Evolutionary conservation across 2,113 vertebrate species (phyloP).

Genomic region (Coracopsis vasa): DNA sequence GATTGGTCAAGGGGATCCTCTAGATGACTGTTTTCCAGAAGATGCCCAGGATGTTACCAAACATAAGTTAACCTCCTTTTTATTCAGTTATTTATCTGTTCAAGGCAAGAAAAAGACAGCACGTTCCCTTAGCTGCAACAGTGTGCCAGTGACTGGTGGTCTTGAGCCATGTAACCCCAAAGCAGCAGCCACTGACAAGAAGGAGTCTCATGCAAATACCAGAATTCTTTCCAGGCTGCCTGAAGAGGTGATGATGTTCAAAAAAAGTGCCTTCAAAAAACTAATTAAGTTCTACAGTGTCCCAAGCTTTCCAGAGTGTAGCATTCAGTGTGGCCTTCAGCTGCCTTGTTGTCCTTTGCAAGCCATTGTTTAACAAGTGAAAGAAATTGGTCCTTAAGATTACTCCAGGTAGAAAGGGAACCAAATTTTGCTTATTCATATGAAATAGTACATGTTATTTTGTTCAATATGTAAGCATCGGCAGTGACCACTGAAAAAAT

Average conservation of each 20-base stretch:
- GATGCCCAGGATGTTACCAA: conserved; percentile 43
- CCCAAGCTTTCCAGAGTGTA: conserved; percentile 87
- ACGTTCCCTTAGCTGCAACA: conserved; percentile 90
- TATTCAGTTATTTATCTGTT: conserved; percentile 74
- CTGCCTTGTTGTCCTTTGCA: conserved; percentile 86
- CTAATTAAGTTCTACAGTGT: conserved; percentile 92
- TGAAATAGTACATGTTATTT: conserved; percentile 45
- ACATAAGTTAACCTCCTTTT: conserved; percentile 78
- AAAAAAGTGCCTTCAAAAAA: conserved; percentile 84
- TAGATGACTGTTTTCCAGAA: conserved; percentile 71
- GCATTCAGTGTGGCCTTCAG: conserved; percentile 82
- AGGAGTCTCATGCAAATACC: not conserved
- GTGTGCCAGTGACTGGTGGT: conserved; percentile 68
- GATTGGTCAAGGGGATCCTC: not conserved
- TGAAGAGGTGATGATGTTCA: conserved; percentile 77
- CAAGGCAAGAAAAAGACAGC: conserved; percentile 78
- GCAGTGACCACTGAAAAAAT: conserved; percentile 31
- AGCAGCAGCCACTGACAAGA: conserved; percentile 20
- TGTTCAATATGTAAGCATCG: conserved; percentile 25
- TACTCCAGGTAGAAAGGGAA: not conserved
- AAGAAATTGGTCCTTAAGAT: not conserved
- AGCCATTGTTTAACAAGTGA: conserved; percentile 70
- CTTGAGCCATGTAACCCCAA: conserved; percentile 59
- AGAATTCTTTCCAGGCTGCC: conserved; percentile 74
- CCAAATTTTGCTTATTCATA: conserved; percentile 26